A percentile compares a stretch with the other conserved stretches of the same genome.
These are phyloP conservation scores for Clitarchus hookeri DNA, from an alignment of 2,888 invertebrate genomes.

Conservation along the genomic window DNA sequence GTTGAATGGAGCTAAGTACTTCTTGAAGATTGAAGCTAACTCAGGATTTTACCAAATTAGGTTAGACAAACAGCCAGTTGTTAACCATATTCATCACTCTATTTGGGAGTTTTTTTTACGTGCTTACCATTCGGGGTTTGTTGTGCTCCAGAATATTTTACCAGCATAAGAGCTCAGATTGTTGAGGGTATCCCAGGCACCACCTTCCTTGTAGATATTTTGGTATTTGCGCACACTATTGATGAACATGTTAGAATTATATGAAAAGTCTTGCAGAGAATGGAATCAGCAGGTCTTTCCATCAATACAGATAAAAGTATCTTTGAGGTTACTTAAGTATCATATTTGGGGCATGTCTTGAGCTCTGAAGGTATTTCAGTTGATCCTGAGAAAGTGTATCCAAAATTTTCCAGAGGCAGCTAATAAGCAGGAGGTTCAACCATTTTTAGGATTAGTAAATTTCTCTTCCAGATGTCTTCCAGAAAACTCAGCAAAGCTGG, in stretches of 20 bases:
- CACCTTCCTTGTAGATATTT: not conserved
- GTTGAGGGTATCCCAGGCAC: conserved; percentile 35
- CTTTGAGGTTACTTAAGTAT: conserved; percentile 28
- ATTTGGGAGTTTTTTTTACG: conserved; percentile 38
- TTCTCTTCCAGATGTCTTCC: conserved; percentile 18
- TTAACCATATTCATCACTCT: conserved; percentile 42
- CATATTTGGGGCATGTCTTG: conserved; percentile 40
- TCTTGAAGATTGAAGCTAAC: conserved; percentile 11
- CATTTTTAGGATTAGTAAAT: conserved; percentile 33
- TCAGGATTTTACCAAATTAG: conserved; percentile 23
- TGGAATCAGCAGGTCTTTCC: conserved; percentile 30
- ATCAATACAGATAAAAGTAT: conserved; percentile 41
- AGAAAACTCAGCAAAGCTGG: not conserved
- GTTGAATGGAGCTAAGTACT: not conserved
- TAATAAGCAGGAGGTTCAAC: conserved; percentile 38
- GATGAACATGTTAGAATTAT: conserved; percentile 44
- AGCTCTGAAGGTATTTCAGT: conserved; percentile 37
- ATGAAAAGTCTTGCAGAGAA: conserved; percentile 41
- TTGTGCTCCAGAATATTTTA: conserved; percentile 41
- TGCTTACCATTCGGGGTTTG: conserved; percentile 45
- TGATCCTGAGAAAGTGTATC: conserved; percentile 39
- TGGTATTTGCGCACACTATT: conserved; percentile 37
- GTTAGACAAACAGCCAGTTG: not conserved
- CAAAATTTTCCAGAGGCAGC: conserved; percentile 34
- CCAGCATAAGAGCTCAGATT: conserved; percentile 37